A percentile compares a stretch with the other conserved stretches of the same genome.
Evolutionary conservation across 1,140 invertebrate genomes (phyloP).

Genomic region (Muscidifurax raptorellus): DNA sequence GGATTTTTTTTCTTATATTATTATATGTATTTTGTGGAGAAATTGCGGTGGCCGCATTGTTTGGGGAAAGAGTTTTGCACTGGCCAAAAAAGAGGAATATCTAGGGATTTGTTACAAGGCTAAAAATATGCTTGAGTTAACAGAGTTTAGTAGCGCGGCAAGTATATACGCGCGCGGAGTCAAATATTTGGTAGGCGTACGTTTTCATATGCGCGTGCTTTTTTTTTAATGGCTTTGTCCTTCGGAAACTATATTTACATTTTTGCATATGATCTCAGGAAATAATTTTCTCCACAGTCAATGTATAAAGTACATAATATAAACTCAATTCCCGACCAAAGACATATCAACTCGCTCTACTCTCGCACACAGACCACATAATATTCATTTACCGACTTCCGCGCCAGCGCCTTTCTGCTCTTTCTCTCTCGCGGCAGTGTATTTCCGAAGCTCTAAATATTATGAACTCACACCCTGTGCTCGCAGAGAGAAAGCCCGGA

Average conservation of each 20-base stretch:
- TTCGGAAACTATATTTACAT: too few relatives aligned
- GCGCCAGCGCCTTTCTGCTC: not conserved
- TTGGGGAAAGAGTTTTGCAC: not conserved
- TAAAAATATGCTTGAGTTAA: not conserved
- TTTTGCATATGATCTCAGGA: too few relatives aligned
- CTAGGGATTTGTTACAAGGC: too few relatives aligned
- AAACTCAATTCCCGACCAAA: not conserved
- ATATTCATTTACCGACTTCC: not conserved
- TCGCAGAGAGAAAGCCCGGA: too few relatives aligned
- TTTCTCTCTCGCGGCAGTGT: not conserved
- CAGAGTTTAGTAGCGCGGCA: not conserved
- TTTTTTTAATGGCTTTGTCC: too few relatives aligned
- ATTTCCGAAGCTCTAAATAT: conserved; percentile 29
- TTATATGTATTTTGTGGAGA: not conserved
- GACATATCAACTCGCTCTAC: not conserved
- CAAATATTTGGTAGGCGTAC: not conserved
- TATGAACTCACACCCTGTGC: not conserved
- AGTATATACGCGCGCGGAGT: too few relatives aligned
- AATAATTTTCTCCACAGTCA: too few relatives aligned
- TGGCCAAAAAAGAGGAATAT: not conserved
- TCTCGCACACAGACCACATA: not conserved
- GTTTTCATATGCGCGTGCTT: too few relatives aligned
- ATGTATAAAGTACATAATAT: too few relatives aligned
- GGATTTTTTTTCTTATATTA: not conserved
- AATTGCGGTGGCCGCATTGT: not conserved